Evolutionary conservation across 2,888 invertebrate species (phyloP).

Genomic region (Eupeodes latifasciatus): DNA sequence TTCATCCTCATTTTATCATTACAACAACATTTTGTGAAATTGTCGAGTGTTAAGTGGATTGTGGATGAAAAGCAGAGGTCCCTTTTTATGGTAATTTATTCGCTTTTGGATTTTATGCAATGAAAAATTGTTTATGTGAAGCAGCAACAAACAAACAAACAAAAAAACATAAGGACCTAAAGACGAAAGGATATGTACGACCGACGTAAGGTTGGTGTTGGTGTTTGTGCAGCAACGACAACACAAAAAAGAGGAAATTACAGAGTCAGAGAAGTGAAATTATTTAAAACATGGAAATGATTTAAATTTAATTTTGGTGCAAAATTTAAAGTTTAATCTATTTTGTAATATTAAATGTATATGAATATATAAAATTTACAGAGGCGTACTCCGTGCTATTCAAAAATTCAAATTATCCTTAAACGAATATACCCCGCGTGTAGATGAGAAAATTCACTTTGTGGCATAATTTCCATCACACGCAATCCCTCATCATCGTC

Average conservation of each 20-base stretch:
- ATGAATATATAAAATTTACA: too few species aligned
- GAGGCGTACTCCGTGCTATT: too few species aligned
- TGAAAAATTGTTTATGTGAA: conserved; percentile 10
- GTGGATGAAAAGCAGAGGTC: conserved; percentile 46
- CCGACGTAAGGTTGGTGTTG: neutral
- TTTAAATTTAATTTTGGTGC: neutral
- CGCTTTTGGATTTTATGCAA: conserved; percentile 5
- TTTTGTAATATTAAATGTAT: neutral
- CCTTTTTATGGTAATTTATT: conserved; percentile 55
- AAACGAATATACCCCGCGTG: too few species aligned
- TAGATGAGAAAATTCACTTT: too few species aligned
- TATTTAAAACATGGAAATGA: conserved; percentile 1
- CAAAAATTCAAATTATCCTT: too few species aligned
- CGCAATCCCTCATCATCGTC: too few species aligned
- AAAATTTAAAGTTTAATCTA: neutral
- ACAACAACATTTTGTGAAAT: conserved; percentile 43
- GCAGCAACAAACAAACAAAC: neutral
- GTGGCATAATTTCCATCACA: too few species aligned
- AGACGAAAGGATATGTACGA: neutral
- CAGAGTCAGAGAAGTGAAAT: too few species aligned
- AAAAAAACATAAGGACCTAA: conserved; percentile 1
- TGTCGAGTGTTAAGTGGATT: conserved; percentile 60
- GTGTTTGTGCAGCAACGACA: neutral
- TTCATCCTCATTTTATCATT: conserved; percentile 1
- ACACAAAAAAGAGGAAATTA: neutral